Percentiles rank a stretch among this genome's conserved stretches.
These are phyloP conservation scores for Chondrosia reniformis DNA, from an alignment of 37 sponge, comb jelly and placozoan genomes.

Conservation along the genomic window DNA sequence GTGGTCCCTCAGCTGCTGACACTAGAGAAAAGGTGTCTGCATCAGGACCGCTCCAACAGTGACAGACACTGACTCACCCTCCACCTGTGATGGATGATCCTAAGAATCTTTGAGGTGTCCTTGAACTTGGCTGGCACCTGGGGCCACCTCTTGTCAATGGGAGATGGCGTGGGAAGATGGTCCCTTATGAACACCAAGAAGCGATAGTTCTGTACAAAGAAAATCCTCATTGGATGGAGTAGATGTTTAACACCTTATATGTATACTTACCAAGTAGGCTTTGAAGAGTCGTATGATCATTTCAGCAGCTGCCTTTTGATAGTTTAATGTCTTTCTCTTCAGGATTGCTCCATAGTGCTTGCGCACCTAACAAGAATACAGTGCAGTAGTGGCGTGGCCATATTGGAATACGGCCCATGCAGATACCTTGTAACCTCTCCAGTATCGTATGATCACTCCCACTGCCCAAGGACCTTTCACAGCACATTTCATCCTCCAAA, in stretches of 20 bases:
- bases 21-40: conserved; percentile 27
- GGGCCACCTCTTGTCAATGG: conserved; percentile 79
- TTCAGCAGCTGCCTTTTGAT: neutral
- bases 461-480: conserved; percentile 24
- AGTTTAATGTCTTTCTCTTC: no score
- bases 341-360: conserved; percentile 1
- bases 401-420: neutral
- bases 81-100: conserved; percentile 75
- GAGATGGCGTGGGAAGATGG: conserved; percentile 66
- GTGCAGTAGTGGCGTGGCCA: neutral
- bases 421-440: conserved; percentile 35
- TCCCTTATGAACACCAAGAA: conserved; percentile 45
- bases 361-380: neutral
- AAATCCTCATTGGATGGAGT: no score
- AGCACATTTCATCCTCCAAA: conserved; percentile 31
- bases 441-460: conserved; percentile 26
- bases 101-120: conserved; percentile 37
- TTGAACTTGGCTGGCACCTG: conserved; percentile 32
- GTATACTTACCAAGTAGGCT: neutral
- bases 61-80: conserved; percentile 37
- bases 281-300: neutral
- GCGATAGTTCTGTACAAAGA: conserved; percentile 39
- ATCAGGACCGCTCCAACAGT: neutral
- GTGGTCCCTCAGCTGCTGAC: conserved; percentile 45
- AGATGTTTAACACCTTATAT: no score